These are phyloP conservation scores for Drosophila willistoni DNA, from an alignment of 1,140 invertebrate genomes.

Conservation along the genomic window DNA sequence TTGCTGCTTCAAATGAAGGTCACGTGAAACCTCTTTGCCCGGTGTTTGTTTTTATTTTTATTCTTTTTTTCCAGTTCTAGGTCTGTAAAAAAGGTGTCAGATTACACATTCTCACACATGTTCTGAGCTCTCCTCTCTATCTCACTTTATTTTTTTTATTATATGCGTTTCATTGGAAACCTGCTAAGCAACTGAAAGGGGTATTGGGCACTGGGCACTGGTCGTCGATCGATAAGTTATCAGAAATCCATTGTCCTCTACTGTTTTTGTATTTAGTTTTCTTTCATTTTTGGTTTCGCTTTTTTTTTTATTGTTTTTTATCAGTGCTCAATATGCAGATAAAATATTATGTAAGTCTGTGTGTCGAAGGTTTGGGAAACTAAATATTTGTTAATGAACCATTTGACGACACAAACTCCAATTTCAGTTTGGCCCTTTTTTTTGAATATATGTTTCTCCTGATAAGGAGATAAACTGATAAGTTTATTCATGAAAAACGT, in stretches of 20 bases:
- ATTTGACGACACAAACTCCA: background rate
- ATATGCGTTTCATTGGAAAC: background rate
- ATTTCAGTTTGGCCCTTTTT: background rate
- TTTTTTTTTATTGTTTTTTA: conserved; percentile 21
- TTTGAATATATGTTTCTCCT: background rate
- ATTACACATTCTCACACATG: conserved; percentile 29
- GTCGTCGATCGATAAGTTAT: conserved; percentile 13
- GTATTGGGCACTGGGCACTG: background rate
- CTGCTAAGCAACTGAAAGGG: background rate
- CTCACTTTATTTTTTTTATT: background rate
- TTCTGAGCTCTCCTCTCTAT: background rate
- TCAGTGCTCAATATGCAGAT: conserved; percentile 28
- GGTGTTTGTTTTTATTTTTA: conserved; percentile 2
- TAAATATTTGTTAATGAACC: conserved; percentile 1
- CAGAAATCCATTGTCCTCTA: conserved; percentile 25
- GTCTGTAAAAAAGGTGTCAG: conserved; percentile 31
- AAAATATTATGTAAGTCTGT: conserved; percentile 5
- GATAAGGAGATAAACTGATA: background rate
- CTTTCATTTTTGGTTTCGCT: too few relatives aligned
- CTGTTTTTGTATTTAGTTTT: conserved; percentile 5
- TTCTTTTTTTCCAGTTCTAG: background rate
- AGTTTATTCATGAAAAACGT: background rate
- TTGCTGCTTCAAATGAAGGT: conserved; percentile 37
- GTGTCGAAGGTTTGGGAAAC: background rate
- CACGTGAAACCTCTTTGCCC: conserved; percentile 1